phyloP scores from a whole-genome alignment of 2,113 vertebrate genomes.

The Diadophis punctatus region DNA sequence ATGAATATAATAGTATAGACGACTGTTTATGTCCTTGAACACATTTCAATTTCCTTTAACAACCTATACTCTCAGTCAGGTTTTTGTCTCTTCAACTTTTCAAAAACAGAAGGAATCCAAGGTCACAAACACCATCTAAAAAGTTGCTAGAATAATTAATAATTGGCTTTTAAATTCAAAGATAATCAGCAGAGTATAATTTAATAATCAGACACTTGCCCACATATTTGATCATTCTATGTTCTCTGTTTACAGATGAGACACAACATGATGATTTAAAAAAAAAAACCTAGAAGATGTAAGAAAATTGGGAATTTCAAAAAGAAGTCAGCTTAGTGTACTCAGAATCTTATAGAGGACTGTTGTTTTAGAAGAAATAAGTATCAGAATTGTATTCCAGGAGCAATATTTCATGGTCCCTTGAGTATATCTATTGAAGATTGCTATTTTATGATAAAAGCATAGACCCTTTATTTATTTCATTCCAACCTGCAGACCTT shows the following conservation, averaged over 20 bases:
- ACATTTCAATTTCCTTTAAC: background rate
- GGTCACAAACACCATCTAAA: background rate
- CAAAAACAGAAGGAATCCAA: background rate
- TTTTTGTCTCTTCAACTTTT: background rate
- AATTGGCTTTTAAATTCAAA: background rate
- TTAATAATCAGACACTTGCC: background rate
- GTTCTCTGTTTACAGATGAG: background rate
- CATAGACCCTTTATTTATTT: background rate
- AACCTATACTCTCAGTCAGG: background rate
- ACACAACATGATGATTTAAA: background rate
- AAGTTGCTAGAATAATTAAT: background rate
- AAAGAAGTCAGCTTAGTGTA: background rate
- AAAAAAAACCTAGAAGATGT: background rate
- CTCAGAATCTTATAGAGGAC: background rate
- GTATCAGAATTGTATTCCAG: background rate
- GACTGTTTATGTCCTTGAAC: background rate
- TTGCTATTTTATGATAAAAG: background rate
- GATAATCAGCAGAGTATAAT: background rate
- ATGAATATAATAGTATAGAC: background rate
- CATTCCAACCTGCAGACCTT: background rate
- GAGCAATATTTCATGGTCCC: background rate
- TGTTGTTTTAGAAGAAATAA: constrained; percentile 5
- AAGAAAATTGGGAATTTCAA: background rate
- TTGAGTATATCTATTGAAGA: background rate
- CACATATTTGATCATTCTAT: background rate